A percentile compares a stretch with the other conserved stretches of the same genome.
Conservation (phyloP, 64 coral and sea anemone genomes). For the Hydrozoanthus tunicans region DNA sequence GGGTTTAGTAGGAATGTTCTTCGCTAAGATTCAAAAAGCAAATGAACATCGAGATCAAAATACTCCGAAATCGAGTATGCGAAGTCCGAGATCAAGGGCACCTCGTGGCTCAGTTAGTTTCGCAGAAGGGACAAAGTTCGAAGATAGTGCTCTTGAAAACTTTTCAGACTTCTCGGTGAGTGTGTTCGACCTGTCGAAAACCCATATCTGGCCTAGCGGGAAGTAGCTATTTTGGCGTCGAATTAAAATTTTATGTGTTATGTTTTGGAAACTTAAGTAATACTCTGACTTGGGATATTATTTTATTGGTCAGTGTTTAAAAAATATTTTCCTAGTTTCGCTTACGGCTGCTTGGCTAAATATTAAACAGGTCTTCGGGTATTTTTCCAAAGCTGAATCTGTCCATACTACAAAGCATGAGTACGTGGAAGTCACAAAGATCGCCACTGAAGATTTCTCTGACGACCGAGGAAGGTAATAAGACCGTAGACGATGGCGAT, state of each 20-base stretch:
- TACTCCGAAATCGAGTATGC: slow-evolving; percentile 71
- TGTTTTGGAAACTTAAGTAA: neutral
- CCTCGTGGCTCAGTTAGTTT: slow-evolving; percentile 70
- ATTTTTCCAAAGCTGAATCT: slow-evolving; percentile 67
- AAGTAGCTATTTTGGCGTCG: neutral
- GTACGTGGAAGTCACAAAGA: slow-evolving; percentile 62
- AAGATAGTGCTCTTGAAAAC: slow-evolving; percentile 12
- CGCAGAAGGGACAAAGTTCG: slow-evolving; percentile 89
- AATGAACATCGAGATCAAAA: slow-evolving; percentile 5
- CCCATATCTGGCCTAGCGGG: neutral
- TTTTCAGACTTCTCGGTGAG: slow-evolving; percentile 57
- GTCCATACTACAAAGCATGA: slow-evolving; percentile 74
- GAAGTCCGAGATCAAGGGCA: slow-evolving; percentile 38
- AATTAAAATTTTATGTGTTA: slow-evolving; percentile 14
- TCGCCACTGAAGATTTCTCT: slow-evolving; percentile 86
- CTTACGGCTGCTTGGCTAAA: neutral
- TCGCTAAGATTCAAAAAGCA: slow-evolving; percentile 21
- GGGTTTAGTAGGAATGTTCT: slow-evolving; percentile 67
- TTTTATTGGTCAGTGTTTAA: neutral
- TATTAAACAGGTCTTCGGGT: neutral
- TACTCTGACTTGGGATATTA: neutral
- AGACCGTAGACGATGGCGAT: slow-evolving; percentile 56
- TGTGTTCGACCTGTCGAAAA: neutral
- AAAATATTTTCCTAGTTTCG: neutral
- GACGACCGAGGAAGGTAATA: slow-evolving; percentile 76